Conservation (phyloP, 2,888 invertebrate genomes). For the Dasypolia templi region DNA sequence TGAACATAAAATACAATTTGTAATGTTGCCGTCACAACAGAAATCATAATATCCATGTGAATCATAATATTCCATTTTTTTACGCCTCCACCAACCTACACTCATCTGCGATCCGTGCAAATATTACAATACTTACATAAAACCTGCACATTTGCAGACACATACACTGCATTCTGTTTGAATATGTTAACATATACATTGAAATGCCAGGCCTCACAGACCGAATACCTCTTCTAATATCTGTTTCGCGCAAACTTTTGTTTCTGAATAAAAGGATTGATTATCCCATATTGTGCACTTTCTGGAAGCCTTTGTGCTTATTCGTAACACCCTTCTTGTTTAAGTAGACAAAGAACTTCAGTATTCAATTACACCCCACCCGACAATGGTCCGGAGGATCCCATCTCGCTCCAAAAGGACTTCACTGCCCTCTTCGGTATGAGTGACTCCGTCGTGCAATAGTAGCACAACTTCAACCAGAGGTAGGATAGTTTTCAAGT, state of each 20-base stretch:
- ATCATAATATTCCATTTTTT: slow-evolving; percentile 26
- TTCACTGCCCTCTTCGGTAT: no score
- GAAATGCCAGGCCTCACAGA: background rate
- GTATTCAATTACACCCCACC: background rate
- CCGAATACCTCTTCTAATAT: background rate
- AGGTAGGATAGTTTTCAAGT: no score
- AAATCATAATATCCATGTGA: slow-evolving; percentile 19
- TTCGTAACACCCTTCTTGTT: background rate
- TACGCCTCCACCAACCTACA: background rate
- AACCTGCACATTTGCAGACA: no score
- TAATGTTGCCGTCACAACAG: slow-evolving; percentile 18
- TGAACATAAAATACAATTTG: slow-evolving; percentile 14
- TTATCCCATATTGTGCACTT: background rate
- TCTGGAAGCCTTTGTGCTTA: background rate
- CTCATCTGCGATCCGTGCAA: background rate
- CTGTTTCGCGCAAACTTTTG: background rate
- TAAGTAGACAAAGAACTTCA: background rate
- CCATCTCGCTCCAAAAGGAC: no score
- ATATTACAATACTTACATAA: background rate
- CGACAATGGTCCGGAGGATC: no score
- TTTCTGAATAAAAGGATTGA: background rate
- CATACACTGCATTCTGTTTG: background rate
- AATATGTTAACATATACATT: background rate
- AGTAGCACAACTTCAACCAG: no score
- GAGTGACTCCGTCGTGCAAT: no score